A percentile compares a stretch with the other conserved stretches of the same genome.
These are phyloP conservation scores for Eilema caniola DNA, from an alignment of 2,888 invertebrate genomes.

Conservation along the genomic window DNA sequence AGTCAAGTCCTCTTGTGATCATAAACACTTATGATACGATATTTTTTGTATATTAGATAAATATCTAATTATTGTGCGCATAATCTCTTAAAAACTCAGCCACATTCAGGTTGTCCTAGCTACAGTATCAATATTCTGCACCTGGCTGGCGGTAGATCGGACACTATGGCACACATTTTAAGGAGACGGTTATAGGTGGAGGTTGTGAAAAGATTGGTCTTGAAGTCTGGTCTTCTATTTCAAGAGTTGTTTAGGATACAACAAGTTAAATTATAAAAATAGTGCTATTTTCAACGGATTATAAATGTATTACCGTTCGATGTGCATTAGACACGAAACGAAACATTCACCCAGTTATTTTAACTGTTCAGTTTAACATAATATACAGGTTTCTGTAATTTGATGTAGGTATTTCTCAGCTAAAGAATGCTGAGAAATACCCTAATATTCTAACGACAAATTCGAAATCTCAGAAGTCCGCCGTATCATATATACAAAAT, in stretches of 20 bases:
- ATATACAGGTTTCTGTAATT: constrained; percentile 2
- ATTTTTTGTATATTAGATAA: no score
- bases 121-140: neutral
- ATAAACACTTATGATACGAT: no score
- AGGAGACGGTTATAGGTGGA: neutral
- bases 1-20: no score
- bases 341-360: neutral
- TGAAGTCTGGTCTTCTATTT: neutral
- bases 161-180: neutral
- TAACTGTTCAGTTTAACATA: neutral
- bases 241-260: neutral
- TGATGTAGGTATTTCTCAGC: constrained; percentile 18
- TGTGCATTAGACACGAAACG: neutral
- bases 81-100: neutral
- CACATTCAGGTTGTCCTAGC: neutral
- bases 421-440: no score
- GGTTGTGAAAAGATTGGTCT: neutral
- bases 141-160: neutral
- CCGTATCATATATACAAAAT: no score
- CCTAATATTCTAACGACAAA: constrained; percentile 5
- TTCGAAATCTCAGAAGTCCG: constrained; percentile 11
- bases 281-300: neutral
- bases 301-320: neutral
- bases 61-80: no score
- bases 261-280: neutral